phyloP scores from a whole-genome alignment of 2,888 invertebrate species.

The Clepsis dumicolana region DNA sequence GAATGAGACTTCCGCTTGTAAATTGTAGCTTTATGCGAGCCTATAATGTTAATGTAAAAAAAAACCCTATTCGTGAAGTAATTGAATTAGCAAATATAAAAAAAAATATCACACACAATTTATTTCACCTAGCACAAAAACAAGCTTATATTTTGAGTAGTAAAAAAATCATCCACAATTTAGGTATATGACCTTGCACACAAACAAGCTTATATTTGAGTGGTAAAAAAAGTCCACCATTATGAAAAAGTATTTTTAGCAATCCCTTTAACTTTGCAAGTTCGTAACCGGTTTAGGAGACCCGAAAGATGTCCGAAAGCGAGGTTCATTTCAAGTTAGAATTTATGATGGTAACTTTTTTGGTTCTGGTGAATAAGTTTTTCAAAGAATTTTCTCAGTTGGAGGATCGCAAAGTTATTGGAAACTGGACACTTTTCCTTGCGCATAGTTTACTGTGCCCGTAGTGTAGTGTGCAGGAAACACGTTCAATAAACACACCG shows the following conservation, averaged over 20 bases:
- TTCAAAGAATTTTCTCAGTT: neutral
- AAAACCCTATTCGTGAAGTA: neutral
- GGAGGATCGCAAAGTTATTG: neutral
- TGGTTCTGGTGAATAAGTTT: neutral
- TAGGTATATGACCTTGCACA: neutral
- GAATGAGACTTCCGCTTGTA: no score
- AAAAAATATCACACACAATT: neutral
- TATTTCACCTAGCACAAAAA: neutral
- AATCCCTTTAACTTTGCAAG: neutral
- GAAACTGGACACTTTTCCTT: neutral
- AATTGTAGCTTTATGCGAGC: no score
- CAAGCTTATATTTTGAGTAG: neutral
- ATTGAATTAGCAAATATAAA: neutral
- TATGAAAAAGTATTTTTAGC: neutral
- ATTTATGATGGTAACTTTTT: neutral
- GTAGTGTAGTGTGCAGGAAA: neutral
- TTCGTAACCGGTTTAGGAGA: constrained; percentile 3
- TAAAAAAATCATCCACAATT: neutral
- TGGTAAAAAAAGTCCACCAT: constrained; percentile 4
- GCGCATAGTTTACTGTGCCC: neutral
- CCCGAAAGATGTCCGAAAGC: constrained; percentile 9
- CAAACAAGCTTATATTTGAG: neutral
- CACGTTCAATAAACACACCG: neutral
- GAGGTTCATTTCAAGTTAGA: neutral
- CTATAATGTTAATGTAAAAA: no score